Conservation (phyloP, 2,888 invertebrate genomes). For the Polyploca ridens region DNA sequence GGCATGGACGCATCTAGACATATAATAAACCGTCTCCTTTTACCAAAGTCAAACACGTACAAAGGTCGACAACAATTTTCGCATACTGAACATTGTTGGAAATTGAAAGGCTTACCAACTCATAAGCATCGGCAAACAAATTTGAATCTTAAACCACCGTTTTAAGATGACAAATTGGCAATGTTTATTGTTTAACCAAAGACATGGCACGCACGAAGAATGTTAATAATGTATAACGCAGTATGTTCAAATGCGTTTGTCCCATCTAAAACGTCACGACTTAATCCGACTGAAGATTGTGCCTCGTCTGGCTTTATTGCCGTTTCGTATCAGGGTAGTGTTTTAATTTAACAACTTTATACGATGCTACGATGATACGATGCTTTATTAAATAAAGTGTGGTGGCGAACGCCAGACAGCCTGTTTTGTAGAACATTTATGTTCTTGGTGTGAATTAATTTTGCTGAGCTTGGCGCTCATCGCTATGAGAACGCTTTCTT, state of each 20-base stretch:
- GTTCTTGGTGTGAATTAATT: not conserved
- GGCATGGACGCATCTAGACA: slow-evolving; percentile 27
- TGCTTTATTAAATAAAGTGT: slow-evolving; percentile 10
- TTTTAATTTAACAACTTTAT: slow-evolving; percentile 30
- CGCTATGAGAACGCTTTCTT: not conserved
- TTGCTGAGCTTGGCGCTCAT: not conserved
- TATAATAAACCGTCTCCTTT: slow-evolving; percentile 41
- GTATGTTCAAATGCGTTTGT: slow-evolving; percentile 50
- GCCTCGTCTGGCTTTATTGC: slow-evolving; percentile 38
- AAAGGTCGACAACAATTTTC: slow-evolving; percentile 72
- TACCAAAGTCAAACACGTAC: slow-evolving; percentile 60
- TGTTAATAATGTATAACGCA: slow-evolving; percentile 60
- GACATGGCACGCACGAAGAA: slow-evolving; percentile 53
- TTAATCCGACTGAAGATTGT: slow-evolving; percentile 40
- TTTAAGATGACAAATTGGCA: slow-evolving; percentile 26
- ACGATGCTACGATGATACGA: not conserved
- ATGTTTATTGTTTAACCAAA: slow-evolving; percentile 14
- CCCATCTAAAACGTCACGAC: slow-evolving; percentile 40
- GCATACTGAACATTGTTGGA: slow-evolving; percentile 71
- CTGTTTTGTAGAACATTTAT: slow-evolving; percentile 3
- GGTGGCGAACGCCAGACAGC: not conserved
- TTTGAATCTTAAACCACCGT: slow-evolving; percentile 30
- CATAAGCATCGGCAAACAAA: slow-evolving; percentile 36
- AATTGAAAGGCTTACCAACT: slow-evolving; percentile 67
- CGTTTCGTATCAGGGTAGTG: slow-evolving; percentile 24